phyloP scores from a whole-genome alignment of 2,113 vertebrate species.

The Periophthalmodon schlosseri region DNA sequence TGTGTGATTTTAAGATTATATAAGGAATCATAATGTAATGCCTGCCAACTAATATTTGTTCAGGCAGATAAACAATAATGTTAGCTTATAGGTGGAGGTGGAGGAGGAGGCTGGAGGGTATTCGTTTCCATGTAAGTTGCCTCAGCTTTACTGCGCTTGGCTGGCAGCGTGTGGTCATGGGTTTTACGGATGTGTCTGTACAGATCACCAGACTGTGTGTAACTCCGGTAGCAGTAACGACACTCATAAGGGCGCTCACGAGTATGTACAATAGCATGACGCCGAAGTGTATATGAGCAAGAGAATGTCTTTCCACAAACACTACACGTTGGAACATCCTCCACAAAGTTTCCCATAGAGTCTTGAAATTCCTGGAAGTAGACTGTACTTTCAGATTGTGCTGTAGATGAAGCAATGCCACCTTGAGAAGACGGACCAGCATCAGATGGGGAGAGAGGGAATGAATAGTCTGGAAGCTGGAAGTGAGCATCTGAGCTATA shows the following conservation, averaged over 20 bases:
- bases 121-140: conserved; percentile 37
- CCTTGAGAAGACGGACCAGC: conserved; percentile 64
- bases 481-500: conserved; percentile 74
- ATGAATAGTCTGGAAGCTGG: conserved; percentile 70
- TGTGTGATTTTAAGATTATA: not conserved
- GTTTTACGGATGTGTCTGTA: conserved; percentile 93
- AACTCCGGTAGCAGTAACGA: conserved; percentile 91
- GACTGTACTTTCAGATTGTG: conserved; percentile 66
- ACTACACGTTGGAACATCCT: conserved; percentile 89
- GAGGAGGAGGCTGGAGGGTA: conserved; percentile 33
- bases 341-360: conserved; percentile 81
- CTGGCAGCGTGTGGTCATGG: conserved; percentile 81
- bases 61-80: conserved; percentile 10
- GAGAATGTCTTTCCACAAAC: conserved; percentile 95
- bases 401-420: conserved; percentile 47
- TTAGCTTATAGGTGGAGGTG: conserved; percentile 51
- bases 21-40: not conserved
- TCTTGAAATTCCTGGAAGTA: conserved; percentile 86
- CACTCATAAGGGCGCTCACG: conserved; percentile 91
- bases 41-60: not conserved
- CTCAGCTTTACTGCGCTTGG: conserved; percentile 83
- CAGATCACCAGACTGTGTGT: conserved; percentile 92
- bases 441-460: conserved; percentile 71
- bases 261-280: conserved; percentile 92
- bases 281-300: conserved; percentile 88